Conservation (phyloP, 1,140 invertebrate species). For the Heliconius congener region DNA sequence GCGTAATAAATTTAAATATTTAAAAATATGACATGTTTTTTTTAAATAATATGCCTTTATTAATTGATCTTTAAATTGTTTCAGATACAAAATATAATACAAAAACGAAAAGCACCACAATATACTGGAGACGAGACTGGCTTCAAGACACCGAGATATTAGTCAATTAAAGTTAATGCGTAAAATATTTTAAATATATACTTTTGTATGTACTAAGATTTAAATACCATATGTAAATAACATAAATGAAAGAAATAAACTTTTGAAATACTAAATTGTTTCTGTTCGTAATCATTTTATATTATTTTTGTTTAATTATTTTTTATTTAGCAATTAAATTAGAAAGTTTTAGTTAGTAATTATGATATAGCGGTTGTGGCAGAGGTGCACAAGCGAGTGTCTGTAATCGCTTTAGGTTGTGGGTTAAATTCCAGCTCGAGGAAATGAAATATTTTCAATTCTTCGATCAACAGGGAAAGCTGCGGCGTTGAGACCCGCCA, state of each 20-base stretch:
- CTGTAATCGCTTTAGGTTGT: no score
- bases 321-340: not conserved
- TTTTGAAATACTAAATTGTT: not conserved
- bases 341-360: no score
- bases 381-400: no score
- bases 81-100: conserved; percentile 85
- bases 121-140: conserved; percentile 71
- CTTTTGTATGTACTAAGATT: conserved; percentile 7
- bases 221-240: conserved; percentile 1
- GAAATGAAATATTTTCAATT: no score
- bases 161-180: conserved; percentile 23
- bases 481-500: no score
- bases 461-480: no score
- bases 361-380: not conserved
- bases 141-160: conserved; percentile 82
- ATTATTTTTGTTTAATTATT: not conserved
- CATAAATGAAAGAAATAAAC: not conserved
- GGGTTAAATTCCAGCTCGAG: no score
- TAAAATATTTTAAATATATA: not conserved
- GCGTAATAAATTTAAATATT: no score
- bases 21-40: no score
- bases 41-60: not conserved
- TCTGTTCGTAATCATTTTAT: not conserved
- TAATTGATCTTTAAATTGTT: conserved; percentile 36
- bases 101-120: conserved; percentile 82